Evolutionary conservation across 2,113 vertebrate species (phyloP), one percentile per base, ranked within the genome.

Genomic region (Xiphias gladius): DNA sequence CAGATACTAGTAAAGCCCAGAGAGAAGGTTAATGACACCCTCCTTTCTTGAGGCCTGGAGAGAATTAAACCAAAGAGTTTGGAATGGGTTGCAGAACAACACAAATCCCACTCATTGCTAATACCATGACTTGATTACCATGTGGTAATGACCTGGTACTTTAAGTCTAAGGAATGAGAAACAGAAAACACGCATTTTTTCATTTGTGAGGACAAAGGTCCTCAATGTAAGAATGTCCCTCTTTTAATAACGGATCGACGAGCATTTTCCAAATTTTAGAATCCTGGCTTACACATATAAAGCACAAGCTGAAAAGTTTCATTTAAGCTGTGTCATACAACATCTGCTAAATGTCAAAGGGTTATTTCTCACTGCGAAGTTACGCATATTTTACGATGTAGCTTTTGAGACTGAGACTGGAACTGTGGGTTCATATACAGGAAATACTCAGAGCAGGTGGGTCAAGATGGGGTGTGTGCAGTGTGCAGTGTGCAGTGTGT

Each of bases 11-110:
- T 28, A 75, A 79, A 87, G 43, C 79, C 63, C 71, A 55, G 32
- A 46, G 62, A 61, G 30, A 48, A 52, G 41, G 71, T 61, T 84
- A 79, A 72, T 67, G 73, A 78, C 82, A 85, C 66, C 65, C 26
- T 43, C 4, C 58, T 54, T 52, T 70, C 20, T 22, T 68, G n/a
- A 61, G 55, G 73, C 71, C 35, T n/a, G 39, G 19, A 63, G 71
- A 74, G 71, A 68, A 82, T 90, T 86, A 63, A 79, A 79, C n/a
- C 83, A 82, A 61, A 50, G 59, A 66, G 71, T 72, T 87, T 72
- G 61, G 16, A 83, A 73, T 43, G n/a, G 64, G 30, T 13, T 62
- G 58, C 54, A 83, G 28, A 80, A 75, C 74, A 73, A 82, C 86
- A 84, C 24, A 85, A 89, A 85, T 22, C 37, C 50, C 71, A 73